Base-by-base conservation (phyloP, 1,140 invertebrate genomes). In the Meteorus sp. region DNA sequence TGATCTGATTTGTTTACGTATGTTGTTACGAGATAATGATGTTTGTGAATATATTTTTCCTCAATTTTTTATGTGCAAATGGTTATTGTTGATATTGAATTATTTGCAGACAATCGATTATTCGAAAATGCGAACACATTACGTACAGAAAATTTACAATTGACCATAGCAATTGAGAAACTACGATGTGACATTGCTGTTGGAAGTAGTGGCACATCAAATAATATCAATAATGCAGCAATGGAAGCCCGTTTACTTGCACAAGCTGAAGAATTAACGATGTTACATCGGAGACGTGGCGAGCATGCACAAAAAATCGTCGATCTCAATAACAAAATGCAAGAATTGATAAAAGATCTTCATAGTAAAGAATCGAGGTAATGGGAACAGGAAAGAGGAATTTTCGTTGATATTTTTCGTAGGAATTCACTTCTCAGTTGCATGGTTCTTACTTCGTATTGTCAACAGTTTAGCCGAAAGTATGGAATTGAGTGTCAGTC, bases 291-390 rank as follows among this genome's bases (percentile, higher is more conserved):
- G 68, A 85, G 90, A 53, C 87, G 92, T 78, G 92, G 94, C 48
- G 94, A 97, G 80, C 93, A 96, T 83, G 86, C 93, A 0, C 94
- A 97, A 73, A 89, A 94, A 80, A 92, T 98, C 56, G 90, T 97
- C 43, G 93, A 93, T 76, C 81, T 98, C 2, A 95, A 93, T 81
- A 84, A 88, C 59, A 87, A 87, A 77, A 77, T 97, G 15, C 90
- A 94, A 78, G 92, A 95, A 64, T 88, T 91, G 70, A 91, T 93
- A 64, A 92, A 92, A 73, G 81, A 87, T 60, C 67, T 94, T 43
- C 81, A 84, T 23, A 68, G 78, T 15, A 91, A 89, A 80, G 91
- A 94, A 79, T 66, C 84, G 20, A 88, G 85, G 93, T 94, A 83
- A n/a, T n/a, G n/a, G n/a, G n/a, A n/a, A n/a, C n/a, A n/a, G n/a